These are phyloP conservation scores for Salvelinus sp. DNA, from an alignment of 2,113 vertebrate genomes.

Conservation along the genomic window DNA sequence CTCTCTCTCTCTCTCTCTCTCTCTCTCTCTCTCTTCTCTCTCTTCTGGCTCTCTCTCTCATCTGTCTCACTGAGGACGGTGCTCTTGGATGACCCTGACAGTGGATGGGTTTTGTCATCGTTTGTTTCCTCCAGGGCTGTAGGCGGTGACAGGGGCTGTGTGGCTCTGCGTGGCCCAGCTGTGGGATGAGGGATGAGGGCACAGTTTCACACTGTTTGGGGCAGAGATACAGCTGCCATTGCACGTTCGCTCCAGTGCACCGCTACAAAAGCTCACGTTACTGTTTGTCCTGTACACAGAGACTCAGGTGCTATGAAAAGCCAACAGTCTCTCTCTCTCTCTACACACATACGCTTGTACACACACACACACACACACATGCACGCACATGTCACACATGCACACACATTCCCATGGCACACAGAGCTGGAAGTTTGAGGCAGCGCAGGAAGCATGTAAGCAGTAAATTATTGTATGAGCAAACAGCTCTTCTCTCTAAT, in stretches of 20 bases:
- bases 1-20: not conserved
- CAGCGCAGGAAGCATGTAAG: not conserved
- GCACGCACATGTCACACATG: not conserved
- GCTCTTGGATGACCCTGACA: constrained; percentile 31
- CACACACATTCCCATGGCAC: not conserved
- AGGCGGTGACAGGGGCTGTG: constrained; percentile 39
- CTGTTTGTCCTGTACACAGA: constrained; percentile 37
- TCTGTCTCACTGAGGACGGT: constrained; percentile 17
- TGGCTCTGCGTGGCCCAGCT: constrained; percentile 59
- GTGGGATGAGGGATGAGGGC: constrained; percentile 44
- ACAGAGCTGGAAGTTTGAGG: not conserved
- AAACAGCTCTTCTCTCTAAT: not conserved
- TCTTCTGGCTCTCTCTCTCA: not conserved
- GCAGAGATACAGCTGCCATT: constrained; percentile 57
- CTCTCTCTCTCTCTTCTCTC: no score
- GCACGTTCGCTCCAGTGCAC: constrained; percentile 51
- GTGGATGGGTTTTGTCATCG: constrained; percentile 50
- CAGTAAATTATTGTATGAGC: not conserved
- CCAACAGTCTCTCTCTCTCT: not conserved
- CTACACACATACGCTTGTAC: constrained; percentile 5
- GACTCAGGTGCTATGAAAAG: constrained; percentile 55
- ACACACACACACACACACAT: not conserved
- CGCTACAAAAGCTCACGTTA: constrained; percentile 52
- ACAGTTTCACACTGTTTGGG: constrained; percentile 27
- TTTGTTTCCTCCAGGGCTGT: constrained; percentile 47